Evolutionary conservation across 2,113 vertebrate species (phyloP), one percentile per base, ranked within the genome.

Genomic region (Triplophysa rosa): DNA sequence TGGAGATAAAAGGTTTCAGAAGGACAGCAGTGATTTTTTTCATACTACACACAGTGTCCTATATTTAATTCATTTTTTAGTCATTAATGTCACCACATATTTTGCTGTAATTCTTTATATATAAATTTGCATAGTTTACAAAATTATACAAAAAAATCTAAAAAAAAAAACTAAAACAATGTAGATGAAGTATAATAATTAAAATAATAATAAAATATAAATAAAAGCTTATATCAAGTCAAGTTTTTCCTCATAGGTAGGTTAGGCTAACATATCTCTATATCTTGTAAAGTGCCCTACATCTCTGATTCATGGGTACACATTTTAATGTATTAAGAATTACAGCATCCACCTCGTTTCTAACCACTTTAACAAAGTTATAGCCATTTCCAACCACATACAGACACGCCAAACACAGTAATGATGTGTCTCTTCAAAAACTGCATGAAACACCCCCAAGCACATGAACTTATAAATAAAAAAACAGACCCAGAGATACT

Each of bases 131-230:
- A 78, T 62, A 37, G 56, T 69, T 68, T 23, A 62, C 19, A 61
- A 52, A 70, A 87, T 90, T 37, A 37, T 37, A 8, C 33, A 37
- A 37, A 29, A 29, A 37, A 86, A 87, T 87, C 78, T 70, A 80
- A 58, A 23, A 67, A 58, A 67, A 84, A 75, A 82, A 45, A 17
- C 3, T 3, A 29, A 61, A 29, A 70, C 8, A 70, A 76, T 19
- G 10, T 11, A 54, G 14, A 54, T 1, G 4, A 54, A 54, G 3
- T 49, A 13, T 49, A 14, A 49, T 13, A 13, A 13, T 2, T 16
- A 49, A 29, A 8, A 40, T 8, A 19, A 67, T 21, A 6, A 42
- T 11, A 13, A 12, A 3, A 29, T 19, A 33, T n/a, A 49, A 26
- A 17, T 8, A n/a, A 17, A 33, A 56, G 47, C 47, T 71, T 37